Base-by-base conservation (phyloP, 2,797 vertebrate genomes). In the Columba guinea region DNA sequence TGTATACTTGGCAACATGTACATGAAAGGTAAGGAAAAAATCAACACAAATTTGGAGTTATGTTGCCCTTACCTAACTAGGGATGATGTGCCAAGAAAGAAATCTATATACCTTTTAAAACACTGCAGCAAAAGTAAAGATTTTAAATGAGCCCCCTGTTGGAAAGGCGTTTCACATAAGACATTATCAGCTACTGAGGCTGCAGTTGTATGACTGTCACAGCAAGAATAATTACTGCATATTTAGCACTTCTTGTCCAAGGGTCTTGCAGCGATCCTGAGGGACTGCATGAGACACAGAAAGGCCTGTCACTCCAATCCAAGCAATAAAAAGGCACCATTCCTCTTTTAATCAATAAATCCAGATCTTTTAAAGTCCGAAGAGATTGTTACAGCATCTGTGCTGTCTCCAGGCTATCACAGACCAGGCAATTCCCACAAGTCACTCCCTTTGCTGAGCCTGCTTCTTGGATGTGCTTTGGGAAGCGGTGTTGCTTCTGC, bases 201-300 rank as follows among this genome's bases (percentile, higher is more conserved):
- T 80, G 26, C 62, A 44, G 35, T 19, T 85, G 23, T 55, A 44
- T 13, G 23, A 28, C 27, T 6, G 15, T 34, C 59, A n/a, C 10
- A 52, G n/a, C 18, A 83, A 56, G 32, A 87, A 15, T 34, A 84
- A 65, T 59, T 78, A 55, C 37, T 76, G 11, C 35, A 60, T 48
- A 68, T 69, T 84, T 81, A 88, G 13, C 20, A 20, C 7, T 70
- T 48, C 28, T 86, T 11, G 9, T 85, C 28, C 34, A 28, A 10
- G 32, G 1, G 0, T 86, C 59, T 84, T 39, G 22, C 28, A 49
- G 37, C 0, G 1, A 63, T 52, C 48, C 58, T 5, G 6, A 79
- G 22, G 20, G 27, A 58, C 26, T 75, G 9, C 23, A 19, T 22
- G 37, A 58, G 20, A 35, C 26, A 70, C 16, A 41, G 22, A 67